Conservation (phyloP, 2,888 invertebrate species). For the Acleris sparsana region DNA sequence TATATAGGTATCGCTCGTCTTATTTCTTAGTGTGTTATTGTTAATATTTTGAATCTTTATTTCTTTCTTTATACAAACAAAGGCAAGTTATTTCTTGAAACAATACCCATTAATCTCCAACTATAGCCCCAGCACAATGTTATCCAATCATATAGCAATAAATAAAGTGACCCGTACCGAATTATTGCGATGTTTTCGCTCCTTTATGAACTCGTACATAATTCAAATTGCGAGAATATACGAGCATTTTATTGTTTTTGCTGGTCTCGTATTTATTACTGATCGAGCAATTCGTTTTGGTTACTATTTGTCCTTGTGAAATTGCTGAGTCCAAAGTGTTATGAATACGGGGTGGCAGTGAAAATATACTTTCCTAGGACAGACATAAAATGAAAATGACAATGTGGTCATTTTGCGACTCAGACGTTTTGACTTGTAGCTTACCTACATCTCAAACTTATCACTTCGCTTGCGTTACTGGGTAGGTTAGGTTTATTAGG, state of each 20-base stretch:
- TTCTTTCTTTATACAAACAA: neutral
- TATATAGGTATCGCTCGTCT: too few relatives aligned
- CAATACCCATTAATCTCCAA: conserved; percentile 24
- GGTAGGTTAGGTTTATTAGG: too few relatives aligned
- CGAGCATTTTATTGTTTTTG: conserved; percentile 10
- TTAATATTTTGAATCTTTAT: neutral
- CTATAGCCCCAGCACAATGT: conserved; percentile 16
- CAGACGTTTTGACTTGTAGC: too few relatives aligned
- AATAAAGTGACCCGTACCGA: conserved; percentile 45
- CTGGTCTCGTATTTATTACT: conserved; percentile 4
- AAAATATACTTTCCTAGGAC: too few relatives aligned
- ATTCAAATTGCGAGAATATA: conserved; percentile 20
- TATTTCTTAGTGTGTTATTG: too few relatives aligned
- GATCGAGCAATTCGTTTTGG: conserved; percentile 16
- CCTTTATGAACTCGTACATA: conserved; percentile 45
- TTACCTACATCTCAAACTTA: too few relatives aligned
- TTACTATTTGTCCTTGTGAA: neutral
- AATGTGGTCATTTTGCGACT: too few relatives aligned
- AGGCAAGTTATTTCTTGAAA: conserved; percentile 7
- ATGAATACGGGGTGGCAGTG: too few relatives aligned
- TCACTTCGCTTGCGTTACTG: too few relatives aligned
- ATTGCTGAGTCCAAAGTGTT: too few relatives aligned
- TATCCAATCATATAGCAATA: conserved; percentile 53
- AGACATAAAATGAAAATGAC: too few relatives aligned
- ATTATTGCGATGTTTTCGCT: conserved; percentile 50